A percentile compares a stretch with the other conserved stretches of the same genome.
Evolutionary conservation across 2,888 invertebrate genomes (phyloP).

Genomic region (Tetragonisca angustula): DNA sequence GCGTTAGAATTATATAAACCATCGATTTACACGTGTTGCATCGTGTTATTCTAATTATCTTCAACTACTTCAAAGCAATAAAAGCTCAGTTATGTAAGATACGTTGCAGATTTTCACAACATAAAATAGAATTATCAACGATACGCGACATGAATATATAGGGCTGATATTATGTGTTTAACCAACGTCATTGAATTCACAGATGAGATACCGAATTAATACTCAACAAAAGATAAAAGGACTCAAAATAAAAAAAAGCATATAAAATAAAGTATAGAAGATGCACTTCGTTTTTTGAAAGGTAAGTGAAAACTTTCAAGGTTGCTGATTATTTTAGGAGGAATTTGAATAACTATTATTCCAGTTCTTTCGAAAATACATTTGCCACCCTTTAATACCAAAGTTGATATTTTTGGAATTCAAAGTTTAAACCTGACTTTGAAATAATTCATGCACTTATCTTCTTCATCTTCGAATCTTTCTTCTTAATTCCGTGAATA

Average conservation of each 20-base stretch:
- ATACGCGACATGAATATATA: neutral
- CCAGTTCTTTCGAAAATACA: neutral
- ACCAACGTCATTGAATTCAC: neutral
- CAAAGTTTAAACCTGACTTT: neutral
- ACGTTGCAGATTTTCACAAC: neutral
- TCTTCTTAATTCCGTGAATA: no score
- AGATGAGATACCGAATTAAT: neutral
- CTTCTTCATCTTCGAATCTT: no score
- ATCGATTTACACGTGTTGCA: neutral
- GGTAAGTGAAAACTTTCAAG: accelerated
- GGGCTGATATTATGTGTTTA: neutral
- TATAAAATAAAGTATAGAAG: neutral
- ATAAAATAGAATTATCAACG: neutral
- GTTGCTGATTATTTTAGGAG: accelerated
- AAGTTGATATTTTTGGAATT: neutral
- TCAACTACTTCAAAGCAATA: no score
- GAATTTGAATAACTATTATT: neutral
- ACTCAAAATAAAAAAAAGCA: neutral
- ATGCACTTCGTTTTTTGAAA: neutral
- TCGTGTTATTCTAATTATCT: no score
- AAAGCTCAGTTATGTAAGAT: no score
- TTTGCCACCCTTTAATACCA: neutral
- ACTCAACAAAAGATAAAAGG: neutral
- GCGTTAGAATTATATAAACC: neutral
- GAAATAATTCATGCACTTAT: neutral